phyloP scores from a whole-genome alignment of 2,113 vertebrate species.

The Tetrao urogallus region DNA sequence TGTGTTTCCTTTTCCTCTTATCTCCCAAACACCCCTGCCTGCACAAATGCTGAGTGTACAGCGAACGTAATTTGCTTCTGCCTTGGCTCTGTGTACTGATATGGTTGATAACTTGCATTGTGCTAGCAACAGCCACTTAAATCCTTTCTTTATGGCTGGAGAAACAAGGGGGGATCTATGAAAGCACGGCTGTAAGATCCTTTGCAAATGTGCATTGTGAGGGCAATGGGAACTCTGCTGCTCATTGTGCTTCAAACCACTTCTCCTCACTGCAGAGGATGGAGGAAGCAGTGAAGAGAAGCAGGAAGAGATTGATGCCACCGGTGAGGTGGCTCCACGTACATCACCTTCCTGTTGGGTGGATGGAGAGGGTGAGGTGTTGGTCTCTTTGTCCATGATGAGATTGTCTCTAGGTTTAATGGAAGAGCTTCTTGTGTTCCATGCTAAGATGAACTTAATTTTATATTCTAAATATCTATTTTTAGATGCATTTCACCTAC shows the following conservation, averaged over 20 bases:
- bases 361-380: not conserved
- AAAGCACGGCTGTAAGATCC: slow-evolving; percentile 8
- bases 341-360: not conserved
- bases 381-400: not conserved
- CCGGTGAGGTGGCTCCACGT: not conserved
- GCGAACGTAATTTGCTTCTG: not conserved
- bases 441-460: not conserved
- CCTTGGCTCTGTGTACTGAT: not conserved
- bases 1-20: not conserved
- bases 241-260: not conserved
- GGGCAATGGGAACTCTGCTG: not conserved
- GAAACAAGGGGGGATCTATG: not conserved
- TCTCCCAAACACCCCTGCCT: not conserved
- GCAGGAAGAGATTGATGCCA: not conserved
- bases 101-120: not conserved
- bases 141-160: not conserved
- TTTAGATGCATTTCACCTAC: slow-evolving; percentile 5
- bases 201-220: not conserved
- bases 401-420: not conserved
- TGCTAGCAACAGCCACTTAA: not conserved
- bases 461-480: not conserved
- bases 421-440: not conserved
- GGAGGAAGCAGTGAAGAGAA: not conserved
- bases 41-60: not conserved
- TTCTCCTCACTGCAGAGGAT: not conserved